phyloP scores from a whole-genome alignment of 1,140 invertebrate species.

The Drosophila seguyi region DNA sequence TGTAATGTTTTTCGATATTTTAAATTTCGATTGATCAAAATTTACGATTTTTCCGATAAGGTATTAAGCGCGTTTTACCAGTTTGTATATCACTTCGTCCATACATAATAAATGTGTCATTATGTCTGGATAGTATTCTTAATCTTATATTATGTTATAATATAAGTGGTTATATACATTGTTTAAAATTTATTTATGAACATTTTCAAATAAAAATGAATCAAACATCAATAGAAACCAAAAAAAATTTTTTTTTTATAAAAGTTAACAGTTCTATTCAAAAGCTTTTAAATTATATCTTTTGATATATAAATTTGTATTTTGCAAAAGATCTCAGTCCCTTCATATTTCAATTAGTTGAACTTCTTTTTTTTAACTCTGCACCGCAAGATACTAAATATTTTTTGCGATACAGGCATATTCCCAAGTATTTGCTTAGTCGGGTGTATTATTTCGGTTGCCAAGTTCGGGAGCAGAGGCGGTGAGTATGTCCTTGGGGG shows the following conservation, averaged over 20 bases:
- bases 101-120: too few species aligned
- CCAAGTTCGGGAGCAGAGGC: constrained; percentile 22
- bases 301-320: not conserved
- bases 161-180: not conserved
- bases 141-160: not conserved
- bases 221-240: not conserved
- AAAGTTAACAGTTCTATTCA: too few species aligned
- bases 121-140: not conserved
- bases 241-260: not conserved
- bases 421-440: constrained; percentile 42
- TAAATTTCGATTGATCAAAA: too few species aligned
- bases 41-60: too few species aligned
- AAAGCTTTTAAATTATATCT: too few species aligned
- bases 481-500: constrained; percentile 40
- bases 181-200: not conserved
- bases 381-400: constrained; percentile 3
- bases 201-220: not conserved
- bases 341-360: not conserved
- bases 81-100: too few species aligned
- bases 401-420: constrained; percentile 7
- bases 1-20: too few species aligned
- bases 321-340: not conserved
- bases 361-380: constrained; percentile 1
- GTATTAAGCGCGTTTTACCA: too few species aligned
- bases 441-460: constrained; percentile 50